A percentile compares a stretch with the other conserved stretches of the same genome.
Conservation (phyloP, 2,888 invertebrate species). For the Podabrus alpinus region DNA sequence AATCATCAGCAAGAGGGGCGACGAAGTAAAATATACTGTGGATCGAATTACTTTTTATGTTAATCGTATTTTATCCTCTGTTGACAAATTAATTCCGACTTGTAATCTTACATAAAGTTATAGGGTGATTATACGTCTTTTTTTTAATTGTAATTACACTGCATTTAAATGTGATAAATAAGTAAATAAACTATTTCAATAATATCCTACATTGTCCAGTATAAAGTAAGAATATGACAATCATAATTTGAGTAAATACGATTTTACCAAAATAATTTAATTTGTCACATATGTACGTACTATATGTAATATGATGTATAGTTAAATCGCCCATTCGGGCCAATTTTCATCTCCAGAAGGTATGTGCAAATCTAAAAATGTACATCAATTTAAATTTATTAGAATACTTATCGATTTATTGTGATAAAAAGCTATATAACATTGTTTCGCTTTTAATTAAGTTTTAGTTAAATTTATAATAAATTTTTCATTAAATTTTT, state of each 20-base stretch:
- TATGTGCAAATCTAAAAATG: background rate
- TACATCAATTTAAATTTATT: background rate
- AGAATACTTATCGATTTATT: background rate
- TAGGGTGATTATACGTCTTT: background rate
- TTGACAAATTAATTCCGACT: conserved; percentile 42
- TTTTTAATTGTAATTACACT: background rate
- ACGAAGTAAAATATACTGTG: conserved; percentile 40
- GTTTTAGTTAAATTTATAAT: background rate
- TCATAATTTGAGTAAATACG: too few species aligned
- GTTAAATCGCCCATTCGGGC: too few species aligned
- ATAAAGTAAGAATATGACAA: too few species aligned
- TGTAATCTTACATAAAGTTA: conserved; percentile 1
- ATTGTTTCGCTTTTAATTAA: background rate
- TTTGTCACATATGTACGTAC: too few species aligned
- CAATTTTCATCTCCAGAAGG: background rate
- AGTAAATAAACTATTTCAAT: too few species aligned
- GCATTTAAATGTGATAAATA: too few species aligned
- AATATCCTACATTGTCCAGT: too few species aligned
- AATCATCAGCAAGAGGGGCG: conserved; percentile 43
- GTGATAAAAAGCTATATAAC: too few species aligned
- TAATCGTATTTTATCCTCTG: conserved; percentile 43
- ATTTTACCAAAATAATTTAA: too few species aligned
- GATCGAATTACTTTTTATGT: conserved; percentile 46
- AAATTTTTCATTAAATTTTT: background rate
- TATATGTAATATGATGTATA: too few species aligned